Percentiles rank a stretch among this genome's conserved stretches.
Conservation (phyloP, 2,797 vertebrate species). For the Gila robusta region DNA sequence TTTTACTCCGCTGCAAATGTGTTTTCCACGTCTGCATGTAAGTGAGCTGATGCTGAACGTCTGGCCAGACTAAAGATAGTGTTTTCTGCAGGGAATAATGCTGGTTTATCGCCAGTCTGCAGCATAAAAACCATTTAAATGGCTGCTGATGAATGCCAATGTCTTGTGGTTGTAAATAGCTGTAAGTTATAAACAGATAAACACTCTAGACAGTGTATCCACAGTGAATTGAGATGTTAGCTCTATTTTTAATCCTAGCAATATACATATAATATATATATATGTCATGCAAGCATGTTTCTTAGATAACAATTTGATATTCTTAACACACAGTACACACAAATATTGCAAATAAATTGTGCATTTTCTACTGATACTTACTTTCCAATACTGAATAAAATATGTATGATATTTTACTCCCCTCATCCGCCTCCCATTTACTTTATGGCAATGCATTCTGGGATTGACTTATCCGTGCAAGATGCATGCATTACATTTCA, state of each 20-base stretch:
- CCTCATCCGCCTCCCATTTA: not conserved
- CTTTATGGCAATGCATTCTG: not conserved
- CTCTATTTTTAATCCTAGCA: not conserved
- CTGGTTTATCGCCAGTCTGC: slow-evolving; percentile 14
- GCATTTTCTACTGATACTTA: not conserved
- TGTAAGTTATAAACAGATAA: not conserved
- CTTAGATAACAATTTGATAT: not conserved
- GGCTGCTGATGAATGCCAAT: slow-evolving; percentile 9
- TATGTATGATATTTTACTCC: not conserved
- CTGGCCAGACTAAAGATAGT: slow-evolving; percentile 13
- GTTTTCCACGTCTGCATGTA: slow-evolving; percentile 46
- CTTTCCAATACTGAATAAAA: not conserved
- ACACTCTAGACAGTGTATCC: not conserved
- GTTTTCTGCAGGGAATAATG: not conserved
- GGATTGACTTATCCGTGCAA: not conserved
- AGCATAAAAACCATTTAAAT: slow-evolving; percentile 13
- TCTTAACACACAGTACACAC: not conserved
- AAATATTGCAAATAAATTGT: not conserved
- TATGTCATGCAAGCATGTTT: not conserved
- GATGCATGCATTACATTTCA: not conserved
- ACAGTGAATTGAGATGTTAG: not conserved
- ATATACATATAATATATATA: too few relatives aligned
- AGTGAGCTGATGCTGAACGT: not conserved
- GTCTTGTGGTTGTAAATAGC: slow-evolving; percentile 11
- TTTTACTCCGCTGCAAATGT: slow-evolving; percentile 44